These are phyloP conservation scores for Chrysemys picta DNA, from an alignment of 2,113 vertebrate genomes.

Conservation along the genomic window DNA sequence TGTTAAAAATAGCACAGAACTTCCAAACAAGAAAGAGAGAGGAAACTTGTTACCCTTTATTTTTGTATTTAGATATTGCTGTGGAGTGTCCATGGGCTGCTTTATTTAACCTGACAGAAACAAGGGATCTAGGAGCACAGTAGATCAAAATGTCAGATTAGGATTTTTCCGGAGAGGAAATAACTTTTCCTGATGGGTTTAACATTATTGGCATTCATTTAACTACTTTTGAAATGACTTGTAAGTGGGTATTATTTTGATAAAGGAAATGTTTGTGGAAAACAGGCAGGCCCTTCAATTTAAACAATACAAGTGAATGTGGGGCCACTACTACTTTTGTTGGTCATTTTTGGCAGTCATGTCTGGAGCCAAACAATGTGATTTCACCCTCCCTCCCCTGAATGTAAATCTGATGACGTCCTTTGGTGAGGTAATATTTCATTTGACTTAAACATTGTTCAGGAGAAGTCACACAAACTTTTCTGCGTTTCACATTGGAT, in stretches of 20 bases:
- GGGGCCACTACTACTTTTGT: neutral
- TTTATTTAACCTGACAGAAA: conserved; percentile 57
- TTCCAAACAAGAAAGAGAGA: conserved; percentile 45
- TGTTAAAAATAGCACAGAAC: conserved; percentile 42
- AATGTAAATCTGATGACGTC: neutral
- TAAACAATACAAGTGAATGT: neutral
- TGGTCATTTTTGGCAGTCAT: neutral
- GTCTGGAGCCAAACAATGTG: neutral
- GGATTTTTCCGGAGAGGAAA: conserved; percentile 7
- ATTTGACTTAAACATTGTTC: neutral
- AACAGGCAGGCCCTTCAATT: neutral
- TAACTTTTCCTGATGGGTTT: conserved; percentile 40
- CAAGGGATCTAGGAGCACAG: neutral
- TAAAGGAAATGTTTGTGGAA: conserved; percentile 4
- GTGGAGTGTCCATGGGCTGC: neutral
- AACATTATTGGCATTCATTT: neutral
- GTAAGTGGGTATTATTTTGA: neutral
- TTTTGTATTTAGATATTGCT: conserved; percentile 22
- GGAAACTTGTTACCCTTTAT: conserved; percentile 30
- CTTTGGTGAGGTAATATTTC: neutral
- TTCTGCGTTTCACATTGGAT: neutral
- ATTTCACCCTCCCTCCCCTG: neutral
- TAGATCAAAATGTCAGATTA: conserved; percentile 62
- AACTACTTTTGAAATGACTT: conserved; percentile 1
- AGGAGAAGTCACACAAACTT: neutral